Percentiles rank a stretch among this genome's conserved stretches.
phyloP scores from a whole-genome alignment of 1,140 invertebrate genomes.

The Stegodyphus mimosarum region DNA sequence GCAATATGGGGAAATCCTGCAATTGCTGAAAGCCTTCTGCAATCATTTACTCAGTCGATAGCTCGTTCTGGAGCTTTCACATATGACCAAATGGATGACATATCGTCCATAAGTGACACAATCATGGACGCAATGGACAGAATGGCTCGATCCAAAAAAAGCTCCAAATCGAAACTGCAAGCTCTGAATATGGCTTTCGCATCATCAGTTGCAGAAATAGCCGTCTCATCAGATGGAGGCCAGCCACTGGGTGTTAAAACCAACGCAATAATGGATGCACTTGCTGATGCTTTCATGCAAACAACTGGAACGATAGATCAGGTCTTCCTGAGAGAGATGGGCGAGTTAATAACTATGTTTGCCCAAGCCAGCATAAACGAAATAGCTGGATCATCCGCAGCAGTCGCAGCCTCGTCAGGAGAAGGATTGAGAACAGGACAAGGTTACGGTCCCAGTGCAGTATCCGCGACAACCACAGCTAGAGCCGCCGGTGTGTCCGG shows the following conservation, averaged over 20 bases:
- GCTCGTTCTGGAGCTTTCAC: too few relatives aligned
- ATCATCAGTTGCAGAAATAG: neutral
- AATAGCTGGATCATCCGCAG: neutral
- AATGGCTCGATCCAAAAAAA: constrained; percentile 17
- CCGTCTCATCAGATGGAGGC: constrained; percentile 6
- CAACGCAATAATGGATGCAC: neutral
- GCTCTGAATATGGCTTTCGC: too few relatives aligned
- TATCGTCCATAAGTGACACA: too few relatives aligned
- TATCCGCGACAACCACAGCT: too few relatives aligned
- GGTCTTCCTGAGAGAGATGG: constrained; percentile 10
- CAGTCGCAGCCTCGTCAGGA: neutral
- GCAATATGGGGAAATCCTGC: too few relatives aligned
- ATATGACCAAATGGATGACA: too few relatives aligned
- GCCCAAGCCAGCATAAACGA: neutral
- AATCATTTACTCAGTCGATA: too few relatives aligned
- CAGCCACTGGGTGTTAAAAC: neutral
- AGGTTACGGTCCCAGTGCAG: too few relatives aligned
- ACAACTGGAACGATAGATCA: constrained; percentile 7
- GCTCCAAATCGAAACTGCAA: neutral
- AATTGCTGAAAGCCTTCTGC: too few relatives aligned
- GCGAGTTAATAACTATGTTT: constrained; percentile 8
- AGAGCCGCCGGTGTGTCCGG: too few relatives aligned
- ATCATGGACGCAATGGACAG: too few relatives aligned
- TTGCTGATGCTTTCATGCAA: neutral
- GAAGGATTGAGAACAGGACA: too few relatives aligned